Conservation (phyloP, 2,113 vertebrate genomes). For the Channa maculata region DNA sequence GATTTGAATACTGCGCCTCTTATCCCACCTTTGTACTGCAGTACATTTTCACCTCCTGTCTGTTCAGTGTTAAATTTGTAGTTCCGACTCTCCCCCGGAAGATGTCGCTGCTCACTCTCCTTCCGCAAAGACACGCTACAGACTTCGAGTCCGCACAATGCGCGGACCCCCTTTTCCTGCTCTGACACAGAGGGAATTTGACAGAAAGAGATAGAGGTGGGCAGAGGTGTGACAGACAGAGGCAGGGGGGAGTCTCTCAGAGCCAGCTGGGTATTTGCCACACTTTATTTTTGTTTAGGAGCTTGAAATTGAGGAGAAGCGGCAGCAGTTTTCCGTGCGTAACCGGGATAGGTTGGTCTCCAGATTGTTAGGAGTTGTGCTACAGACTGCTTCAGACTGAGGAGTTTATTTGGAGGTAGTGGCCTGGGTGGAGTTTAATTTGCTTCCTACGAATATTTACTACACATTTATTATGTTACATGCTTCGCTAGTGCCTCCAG, state of each 20-base stretch:
- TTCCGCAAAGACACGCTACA: conserved; percentile 54
- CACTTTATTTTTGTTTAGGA: conserved; percentile 39
- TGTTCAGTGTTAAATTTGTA: conserved; percentile 1
- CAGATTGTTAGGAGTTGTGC: conserved; percentile 54
- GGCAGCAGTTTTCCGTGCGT: conserved; percentile 41
- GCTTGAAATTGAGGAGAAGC: conserved; percentile 15
- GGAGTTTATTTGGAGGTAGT: conserved; percentile 69
- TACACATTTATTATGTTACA: conserved; percentile 29
- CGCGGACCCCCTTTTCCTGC: conserved; percentile 79
- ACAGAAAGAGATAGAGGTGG: conserved; percentile 74
- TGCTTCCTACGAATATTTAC: conserved; percentile 70
- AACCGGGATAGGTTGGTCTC: conserved; percentile 61
- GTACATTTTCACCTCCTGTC: too few relatives aligned
- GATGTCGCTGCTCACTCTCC: conserved; percentile 82
- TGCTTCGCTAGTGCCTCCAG: conserved; percentile 4
- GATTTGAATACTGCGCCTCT: too few relatives aligned
- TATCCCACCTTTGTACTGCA: too few relatives aligned
- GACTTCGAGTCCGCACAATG: conserved; percentile 72
- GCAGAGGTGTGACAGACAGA: conserved; percentile 80
- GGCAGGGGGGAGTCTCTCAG: conserved; percentile 54
- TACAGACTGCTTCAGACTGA: conserved; percentile 63
- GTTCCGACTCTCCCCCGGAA: conserved; percentile 60
- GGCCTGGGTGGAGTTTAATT: conserved; percentile 73
- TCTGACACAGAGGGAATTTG: conserved; percentile 66
- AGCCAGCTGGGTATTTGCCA: conserved; percentile 67